Evolutionary conservation across 2,888 invertebrate species (phyloP).

Genomic region (Drosophila tripunctata): DNA sequence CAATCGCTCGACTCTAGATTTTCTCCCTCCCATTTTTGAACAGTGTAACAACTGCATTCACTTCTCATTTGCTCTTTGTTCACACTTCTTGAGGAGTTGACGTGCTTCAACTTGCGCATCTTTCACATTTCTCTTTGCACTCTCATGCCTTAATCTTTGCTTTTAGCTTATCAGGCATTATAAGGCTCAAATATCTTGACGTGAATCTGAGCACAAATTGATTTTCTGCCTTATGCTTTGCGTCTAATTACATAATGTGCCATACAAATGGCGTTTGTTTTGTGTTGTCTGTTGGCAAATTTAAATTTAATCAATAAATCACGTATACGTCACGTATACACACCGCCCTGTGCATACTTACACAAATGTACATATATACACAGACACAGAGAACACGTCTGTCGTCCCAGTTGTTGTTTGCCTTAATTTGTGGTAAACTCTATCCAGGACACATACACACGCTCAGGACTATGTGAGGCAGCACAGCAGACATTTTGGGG

Average conservation of each 20-base stretch:
- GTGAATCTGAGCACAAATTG: conserved; percentile 16
- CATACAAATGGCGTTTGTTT: conserved; percentile 34
- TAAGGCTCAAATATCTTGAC: conserved; percentile 28
- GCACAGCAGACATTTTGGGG: conserved; percentile 5
- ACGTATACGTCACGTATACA: conserved; percentile 52
- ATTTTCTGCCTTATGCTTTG: conserved; percentile 28
- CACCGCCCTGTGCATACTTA: conserved; percentile 9
- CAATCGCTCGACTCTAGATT: too few species aligned
- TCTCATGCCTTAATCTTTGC: conserved; percentile 2
- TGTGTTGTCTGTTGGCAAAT: conserved; percentile 37
- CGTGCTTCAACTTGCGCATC: conserved; percentile 29
- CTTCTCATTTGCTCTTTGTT: background rate
- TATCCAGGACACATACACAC: conserved; percentile 28
- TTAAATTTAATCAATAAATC: conserved; percentile 76
- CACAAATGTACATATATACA: conserved; percentile 2
- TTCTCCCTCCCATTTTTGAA: background rate
- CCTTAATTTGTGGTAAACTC: conserved; percentile 67
- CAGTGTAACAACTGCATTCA: background rate
- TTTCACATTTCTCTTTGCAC: conserved; percentile 26
- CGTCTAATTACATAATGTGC: conserved; percentile 63
- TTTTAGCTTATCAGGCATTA: conserved; percentile 26
- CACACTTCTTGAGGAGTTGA: background rate
- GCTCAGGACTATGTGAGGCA: conserved; percentile 33
- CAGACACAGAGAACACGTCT: conserved; percentile 11
- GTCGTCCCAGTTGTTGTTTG: conserved; percentile 49